A percentile compares a stretch with the other conserved stretches of the same genome.
Evolutionary conservation across 2,797 vertebrate genomes (phyloP).

Genomic region (Sandelia bainsii): DNA sequence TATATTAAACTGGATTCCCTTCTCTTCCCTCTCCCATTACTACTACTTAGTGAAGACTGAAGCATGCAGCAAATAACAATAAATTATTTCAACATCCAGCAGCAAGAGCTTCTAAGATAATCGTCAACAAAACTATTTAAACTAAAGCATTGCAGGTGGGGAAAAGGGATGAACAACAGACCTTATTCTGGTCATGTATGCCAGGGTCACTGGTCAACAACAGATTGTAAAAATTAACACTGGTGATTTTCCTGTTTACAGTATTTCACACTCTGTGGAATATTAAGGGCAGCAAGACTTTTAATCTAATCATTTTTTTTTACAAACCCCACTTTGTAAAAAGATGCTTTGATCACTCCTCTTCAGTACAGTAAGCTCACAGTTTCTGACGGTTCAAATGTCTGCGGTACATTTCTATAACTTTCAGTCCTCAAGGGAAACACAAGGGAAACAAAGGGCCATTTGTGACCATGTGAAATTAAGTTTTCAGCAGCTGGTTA

Average conservation of each 20-base stretch:
- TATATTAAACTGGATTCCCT: neutral
- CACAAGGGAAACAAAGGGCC: constrained; percentile 14
- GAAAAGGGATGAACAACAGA: neutral
- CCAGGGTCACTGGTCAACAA: neutral
- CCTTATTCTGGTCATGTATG: neutral
- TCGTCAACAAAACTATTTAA: neutral
- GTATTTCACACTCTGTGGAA: neutral
- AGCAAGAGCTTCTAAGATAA: neutral
- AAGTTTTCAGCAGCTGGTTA: constrained; percentile 13
- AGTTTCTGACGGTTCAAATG: neutral
- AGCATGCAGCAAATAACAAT: neutral
- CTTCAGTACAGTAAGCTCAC: neutral
- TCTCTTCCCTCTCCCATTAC: neutral
- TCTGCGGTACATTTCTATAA: neutral
- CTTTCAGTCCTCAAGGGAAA: neutral
- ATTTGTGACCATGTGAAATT: neutral
- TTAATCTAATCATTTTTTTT: neutral
- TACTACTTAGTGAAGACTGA: neutral
- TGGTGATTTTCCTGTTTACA: neutral
- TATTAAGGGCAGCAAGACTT: neutral
- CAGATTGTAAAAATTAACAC: constrained; percentile 1
- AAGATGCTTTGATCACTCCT: neutral
- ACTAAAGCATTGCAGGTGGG: neutral
- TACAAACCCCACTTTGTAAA: neutral
- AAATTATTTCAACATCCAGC: neutral